A percentile compares a stretch with the other conserved stretches of the same genome.
These are phyloP conservation scores for Struthio camelus DNA, from an alignment of 2,113 vertebrate species.

Conservation along the genomic window DNA sequence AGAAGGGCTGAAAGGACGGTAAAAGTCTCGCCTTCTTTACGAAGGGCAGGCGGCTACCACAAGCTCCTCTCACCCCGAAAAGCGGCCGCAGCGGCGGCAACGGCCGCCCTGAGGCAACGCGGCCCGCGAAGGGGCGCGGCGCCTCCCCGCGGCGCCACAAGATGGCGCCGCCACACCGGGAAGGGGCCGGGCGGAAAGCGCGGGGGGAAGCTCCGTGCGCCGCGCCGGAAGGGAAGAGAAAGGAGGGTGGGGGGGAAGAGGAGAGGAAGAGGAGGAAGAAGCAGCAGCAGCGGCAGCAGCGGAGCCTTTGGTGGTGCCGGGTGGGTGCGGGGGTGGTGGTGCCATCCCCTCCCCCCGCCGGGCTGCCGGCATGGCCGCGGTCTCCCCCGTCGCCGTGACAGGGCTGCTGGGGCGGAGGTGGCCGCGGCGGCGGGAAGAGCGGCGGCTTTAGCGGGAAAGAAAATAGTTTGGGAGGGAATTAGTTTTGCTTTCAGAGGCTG, in stretches of 20 bases:
- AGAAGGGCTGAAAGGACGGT: rapidly evolving
- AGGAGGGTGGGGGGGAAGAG: too few relatives aligned
- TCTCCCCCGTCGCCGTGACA: background rate
- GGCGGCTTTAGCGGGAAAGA: background rate
- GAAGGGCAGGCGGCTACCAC: rapidly evolving
- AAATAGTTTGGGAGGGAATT: background rate
- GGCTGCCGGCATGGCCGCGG: background rate
- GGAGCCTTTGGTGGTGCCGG: too few relatives aligned
- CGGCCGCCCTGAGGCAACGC: rapidly evolving
- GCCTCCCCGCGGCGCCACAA: background rate
- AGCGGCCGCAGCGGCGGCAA: rapidly evolving
- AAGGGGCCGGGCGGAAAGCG: background rate
- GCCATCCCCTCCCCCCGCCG: background rate
- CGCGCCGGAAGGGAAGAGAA: too few relatives aligned
- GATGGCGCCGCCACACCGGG: background rate
- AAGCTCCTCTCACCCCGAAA: too few relatives aligned
- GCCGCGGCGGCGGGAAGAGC: background rate
- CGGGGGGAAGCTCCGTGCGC: background rate
- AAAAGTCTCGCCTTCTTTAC: rapidly evolving
- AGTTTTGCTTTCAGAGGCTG: background rate
- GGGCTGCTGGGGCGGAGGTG: background rate
- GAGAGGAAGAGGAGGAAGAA: background rate
- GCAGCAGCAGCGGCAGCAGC: too few relatives aligned
- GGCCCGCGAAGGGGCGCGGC: rapidly evolving
- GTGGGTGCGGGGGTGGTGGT: background rate